phyloP scores from a whole-genome alignment of 2,888 invertebrate genomes.

The Neoitamus cyanurus region DNA sequence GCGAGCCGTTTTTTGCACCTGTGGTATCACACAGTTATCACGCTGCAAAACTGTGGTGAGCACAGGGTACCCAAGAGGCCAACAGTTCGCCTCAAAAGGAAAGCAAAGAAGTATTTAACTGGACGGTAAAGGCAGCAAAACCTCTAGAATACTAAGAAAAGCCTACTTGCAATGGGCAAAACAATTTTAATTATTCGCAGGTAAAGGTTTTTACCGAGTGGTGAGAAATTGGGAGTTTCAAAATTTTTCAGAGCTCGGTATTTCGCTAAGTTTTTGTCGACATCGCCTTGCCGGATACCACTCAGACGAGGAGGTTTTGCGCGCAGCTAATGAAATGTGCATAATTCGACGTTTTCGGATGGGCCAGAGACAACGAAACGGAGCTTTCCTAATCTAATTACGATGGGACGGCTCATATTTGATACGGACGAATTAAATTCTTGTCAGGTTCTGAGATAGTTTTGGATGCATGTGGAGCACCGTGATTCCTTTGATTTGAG shows the following conservation, averaged over 20 bases:
- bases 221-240: slow-evolving; percentile 28
- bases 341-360: slow-evolving; percentile 32
- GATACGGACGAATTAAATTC: slow-evolving; percentile 28
- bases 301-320: neutral
- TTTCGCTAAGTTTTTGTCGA: neutral
- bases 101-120: neutral
- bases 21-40: slow-evolving; percentile 18
- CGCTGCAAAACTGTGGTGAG: neutral
- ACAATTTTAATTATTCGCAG: slow-evolving; percentile 6
- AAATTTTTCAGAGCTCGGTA: neutral
- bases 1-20: slow-evolving; percentile 5
- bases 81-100: slow-evolving; percentile 21
- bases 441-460: slow-evolving; percentile 34
- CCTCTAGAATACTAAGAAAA: slow-evolving; percentile 3
- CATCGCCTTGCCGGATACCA: neutral
- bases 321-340: slow-evolving; percentile 21
- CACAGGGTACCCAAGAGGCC: slow-evolving; percentile 7
- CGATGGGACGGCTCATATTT: slow-evolving; percentile 34
- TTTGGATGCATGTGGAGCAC: slow-evolving; percentile 51
- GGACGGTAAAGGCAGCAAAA: neutral
- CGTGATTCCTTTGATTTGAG: slow-evolving; percentile 22
- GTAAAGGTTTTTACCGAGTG: neutral
- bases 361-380: neutral
- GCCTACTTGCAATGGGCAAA: neutral
- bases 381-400: slow-evolving; percentile 49